Evolutionary conservation across 2,888 invertebrate genomes (phyloP), one percentile per base, ranked within the genome.

Genomic region (Cheilosia impressa): DNA sequence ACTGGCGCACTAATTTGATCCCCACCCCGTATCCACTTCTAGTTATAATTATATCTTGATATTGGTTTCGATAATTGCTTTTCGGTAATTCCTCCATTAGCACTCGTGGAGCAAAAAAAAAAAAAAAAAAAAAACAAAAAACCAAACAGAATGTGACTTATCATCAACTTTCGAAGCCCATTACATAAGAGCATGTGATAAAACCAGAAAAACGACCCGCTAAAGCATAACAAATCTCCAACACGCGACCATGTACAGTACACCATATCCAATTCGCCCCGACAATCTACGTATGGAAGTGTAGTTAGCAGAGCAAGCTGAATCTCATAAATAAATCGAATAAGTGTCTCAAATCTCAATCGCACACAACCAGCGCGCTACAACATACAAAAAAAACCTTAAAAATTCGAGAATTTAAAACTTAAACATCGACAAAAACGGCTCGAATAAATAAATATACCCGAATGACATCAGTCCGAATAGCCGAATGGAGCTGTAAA

Each of bases 391-490:
- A 60, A 50, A 68, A 60, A 78, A 83, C 69, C 50, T 78, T 79
- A 79, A 72, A 83, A 83, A 65, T 53, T 75, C 79, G 73, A 24
- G 52, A 84, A 84, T 80, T 84, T 75, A 38, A 79, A 63, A 65
- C 80, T 69, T 71, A 76, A 69, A 75, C 52, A 71, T 53, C 43
- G 58, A 22, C 62, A 72, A 65, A 75, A 84, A 69, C 53, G 22
- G 50, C 68, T 69, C 15, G 52, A 53, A 38, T 13, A 68, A 84
- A 80, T 71, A 84, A 71, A 84, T 80, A 80, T 80, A 75, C 75
- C 69, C 80, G 75, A 80, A 84, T 84, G 84, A 84, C 80, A 84
- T 84, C 84, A 84, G 84, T 76, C 68, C 63, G 53, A 68, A 31
- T 6, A 31, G 31, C 31, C 27, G 9, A 31, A 41, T 43, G 52